phyloP scores from a whole-genome alignment of 2,797 vertebrate species.

The Sphaeramia orbicularis region DNA sequence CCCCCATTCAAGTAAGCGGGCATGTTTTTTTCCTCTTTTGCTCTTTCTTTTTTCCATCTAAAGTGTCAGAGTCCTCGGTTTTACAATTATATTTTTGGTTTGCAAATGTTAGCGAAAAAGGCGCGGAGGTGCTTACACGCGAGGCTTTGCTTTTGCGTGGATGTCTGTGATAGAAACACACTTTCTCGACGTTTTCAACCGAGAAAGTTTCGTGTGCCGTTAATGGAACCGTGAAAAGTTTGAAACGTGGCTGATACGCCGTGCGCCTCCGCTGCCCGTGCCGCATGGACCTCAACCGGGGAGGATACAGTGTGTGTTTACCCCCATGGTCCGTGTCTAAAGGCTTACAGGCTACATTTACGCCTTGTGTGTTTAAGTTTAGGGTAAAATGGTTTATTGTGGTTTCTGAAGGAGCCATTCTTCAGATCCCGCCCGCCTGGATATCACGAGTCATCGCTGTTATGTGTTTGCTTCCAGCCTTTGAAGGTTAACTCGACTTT shows the following conservation, averaged over 20 bases:
- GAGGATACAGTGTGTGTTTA: not conserved
- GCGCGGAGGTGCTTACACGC: constrained; percentile 62
- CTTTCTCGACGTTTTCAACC: constrained; percentile 50
- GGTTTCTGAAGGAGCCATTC: constrained; percentile 38
- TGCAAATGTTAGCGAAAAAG: constrained; percentile 72
- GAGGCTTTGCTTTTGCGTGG: constrained; percentile 9
- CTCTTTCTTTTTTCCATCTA: constrained; percentile 14
- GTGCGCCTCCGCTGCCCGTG: constrained; percentile 42
- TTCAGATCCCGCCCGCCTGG: constrained; percentile 69
- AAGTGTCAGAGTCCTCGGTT: constrained; percentile 39
- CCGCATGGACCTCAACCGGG: constrained; percentile 43
- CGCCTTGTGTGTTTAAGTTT: not conserved
- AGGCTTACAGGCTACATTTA: not conserved
- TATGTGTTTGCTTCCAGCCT: constrained; percentile 40
- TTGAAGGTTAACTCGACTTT: constrained; percentile 65
- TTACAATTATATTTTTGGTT: constrained; percentile 32
- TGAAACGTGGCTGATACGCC: constrained; percentile 82
- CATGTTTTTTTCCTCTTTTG: constrained; percentile 45
- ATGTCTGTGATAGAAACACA: not conserved
- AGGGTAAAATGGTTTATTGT: constrained; percentile 36
- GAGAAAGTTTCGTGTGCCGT: constrained; percentile 76
- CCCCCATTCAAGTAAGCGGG: constrained; percentile 84
- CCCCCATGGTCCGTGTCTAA: rapidly evolving
- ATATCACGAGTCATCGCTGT: constrained; percentile 70
- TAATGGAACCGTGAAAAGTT: constrained; percentile 82